A percentile compares a stretch with the other conserved stretches of the same genome.
These are phyloP conservation scores for Brachyptera putata DNA, from an alignment of 2,888 invertebrate genomes.

Conservation along the genomic window DNA sequence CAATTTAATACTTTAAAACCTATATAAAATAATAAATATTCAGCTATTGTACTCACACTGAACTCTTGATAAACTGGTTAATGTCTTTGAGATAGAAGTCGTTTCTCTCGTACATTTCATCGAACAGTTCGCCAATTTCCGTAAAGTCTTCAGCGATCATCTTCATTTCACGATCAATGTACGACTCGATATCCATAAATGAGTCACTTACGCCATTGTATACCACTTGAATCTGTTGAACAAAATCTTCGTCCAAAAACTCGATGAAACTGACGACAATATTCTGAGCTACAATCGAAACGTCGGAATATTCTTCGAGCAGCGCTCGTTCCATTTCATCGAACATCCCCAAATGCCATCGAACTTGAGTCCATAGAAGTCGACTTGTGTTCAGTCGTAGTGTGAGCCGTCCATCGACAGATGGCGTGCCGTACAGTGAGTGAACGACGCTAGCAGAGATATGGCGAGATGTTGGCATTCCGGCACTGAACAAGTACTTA, in stretches of 20 bases:
- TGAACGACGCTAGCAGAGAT: conserved; percentile 36
- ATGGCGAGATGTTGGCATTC: conserved; percentile 38
- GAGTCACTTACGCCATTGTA: conserved; percentile 22
- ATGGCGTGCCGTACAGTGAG: conserved; percentile 35
- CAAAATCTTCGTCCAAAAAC: conserved; percentile 31
- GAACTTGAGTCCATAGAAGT: conserved; percentile 37
- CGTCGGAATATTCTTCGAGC: conserved; percentile 29
- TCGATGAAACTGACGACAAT: conserved; percentile 26
- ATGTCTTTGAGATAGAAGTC: conserved; percentile 37
- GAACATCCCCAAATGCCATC: conserved; percentile 38
- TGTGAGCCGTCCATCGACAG: conserved; percentile 36
- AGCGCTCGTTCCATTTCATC: conserved; percentile 32
- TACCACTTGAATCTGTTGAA: conserved; percentile 23
- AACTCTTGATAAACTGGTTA: conserved; percentile 23
- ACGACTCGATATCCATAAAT: conserved; percentile 25
- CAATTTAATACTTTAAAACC: too few species aligned
- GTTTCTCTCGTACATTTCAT: conserved; percentile 35
- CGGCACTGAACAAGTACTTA: conserved; percentile 35
- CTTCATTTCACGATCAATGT: conserved; percentile 28
- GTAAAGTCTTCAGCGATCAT: conserved; percentile 33
- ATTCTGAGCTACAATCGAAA: conserved; percentile 25
- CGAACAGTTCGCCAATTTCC: conserved; percentile 27
- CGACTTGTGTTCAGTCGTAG: conserved; percentile 38
- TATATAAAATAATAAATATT: too few species aligned
- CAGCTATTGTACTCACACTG: conserved; percentile 30